Conservation (phyloP, 2,797 vertebrate genomes). For the Triplophysa bombifrons region DNA sequence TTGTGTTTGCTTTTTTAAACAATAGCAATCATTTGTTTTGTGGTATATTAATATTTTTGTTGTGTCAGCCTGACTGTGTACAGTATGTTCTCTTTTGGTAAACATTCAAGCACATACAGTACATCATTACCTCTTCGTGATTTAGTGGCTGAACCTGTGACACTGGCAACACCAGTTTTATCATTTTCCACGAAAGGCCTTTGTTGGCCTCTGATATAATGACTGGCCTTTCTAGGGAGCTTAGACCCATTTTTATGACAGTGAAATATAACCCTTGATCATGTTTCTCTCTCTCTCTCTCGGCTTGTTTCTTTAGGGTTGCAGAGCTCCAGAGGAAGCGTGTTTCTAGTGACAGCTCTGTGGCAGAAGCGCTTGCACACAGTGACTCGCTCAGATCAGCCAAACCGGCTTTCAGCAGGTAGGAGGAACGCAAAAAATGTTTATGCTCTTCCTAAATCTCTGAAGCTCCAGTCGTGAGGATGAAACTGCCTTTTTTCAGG, state of each 20-base stretch:
- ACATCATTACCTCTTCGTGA: not conserved
- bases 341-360: slow-evolving; percentile 66
- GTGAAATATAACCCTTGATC: slow-evolving; percentile 10
- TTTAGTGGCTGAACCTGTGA: slow-evolving; percentile 6
- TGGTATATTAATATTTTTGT: not conserved
- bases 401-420: slow-evolving; percentile 66
- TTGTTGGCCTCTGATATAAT: slow-evolving; percentile 17
- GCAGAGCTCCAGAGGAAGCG: slow-evolving; percentile 61
- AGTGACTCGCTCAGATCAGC: slow-evolving; percentile 57
- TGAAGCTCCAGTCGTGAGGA: slow-evolving; percentile 1
- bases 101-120: not conserved
- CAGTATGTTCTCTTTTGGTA: not conserved
- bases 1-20: not conserved
- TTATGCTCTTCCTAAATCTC: slow-evolving; percentile 24
- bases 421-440: slow-evolving; percentile 40
- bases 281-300: slow-evolving; percentile 1
- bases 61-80: not conserved
- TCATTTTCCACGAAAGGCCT: not conserved
- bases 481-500: slow-evolving; percentile 7
- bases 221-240: slow-evolving; percentile 16
- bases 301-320: slow-evolving; percentile 41
- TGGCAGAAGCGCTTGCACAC: slow-evolving; percentile 62
- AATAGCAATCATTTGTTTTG: not conserved
- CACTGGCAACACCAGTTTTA: not conserved
- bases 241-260: slow-evolving; percentile 1